Evolutionary conservation across 2,113 vertebrate species (phyloP), one percentile per base, ranked within the genome.

Genomic region (Progne subis): DNA sequence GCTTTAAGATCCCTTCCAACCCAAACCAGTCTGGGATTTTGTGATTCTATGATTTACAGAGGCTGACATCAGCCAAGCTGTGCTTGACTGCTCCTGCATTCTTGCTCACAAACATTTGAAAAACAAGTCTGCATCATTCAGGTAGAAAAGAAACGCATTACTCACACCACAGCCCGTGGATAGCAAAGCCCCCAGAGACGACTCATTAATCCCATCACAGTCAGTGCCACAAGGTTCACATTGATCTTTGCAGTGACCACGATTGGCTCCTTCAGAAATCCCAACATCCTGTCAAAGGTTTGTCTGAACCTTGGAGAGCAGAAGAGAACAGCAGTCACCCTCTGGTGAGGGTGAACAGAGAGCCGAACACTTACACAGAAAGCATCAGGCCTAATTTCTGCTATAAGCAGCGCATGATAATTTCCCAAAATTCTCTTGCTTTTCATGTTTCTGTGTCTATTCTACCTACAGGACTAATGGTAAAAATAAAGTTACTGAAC

Each of bases 131-230:
- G 14, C 14, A 7, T 37, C n/a, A 53, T 20, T 78, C 41, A 57
- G 37, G 43, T 8, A 69, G 67, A 24, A 94, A 88, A 64, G 10
- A 44, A 79, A 68, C 57, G 34, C 9, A 57, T 76, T 56, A 97
- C 99, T 99, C 97, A 99, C 99, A 99, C 99, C 9, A 99, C 99
- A 50, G 99, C 98, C 72, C 95, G 96, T 3, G 99, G 99, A 82
- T 98, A 98, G 86, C 97, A 94, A 29, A 99, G 98, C 0, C 71
- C 95, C 96, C 97, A 98, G 2, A 99, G 96, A 17, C 99, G 96
- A 94, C 97, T 99, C 72, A 98, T 91, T 23, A 99, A 74, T 18
- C 98, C 98, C 60, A 98, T 9, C 14, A 84, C 86, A 1, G 98
- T 98, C 71, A 99, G 88, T 23, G 97, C 96, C 72, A 99, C 65